A percentile compares a stretch with the other conserved stretches of the same genome.
These are phyloP conservation scores for Enteromius viviparus DNA, from an alignment of 2,797 vertebrate genomes.

Conservation along the genomic window DNA sequence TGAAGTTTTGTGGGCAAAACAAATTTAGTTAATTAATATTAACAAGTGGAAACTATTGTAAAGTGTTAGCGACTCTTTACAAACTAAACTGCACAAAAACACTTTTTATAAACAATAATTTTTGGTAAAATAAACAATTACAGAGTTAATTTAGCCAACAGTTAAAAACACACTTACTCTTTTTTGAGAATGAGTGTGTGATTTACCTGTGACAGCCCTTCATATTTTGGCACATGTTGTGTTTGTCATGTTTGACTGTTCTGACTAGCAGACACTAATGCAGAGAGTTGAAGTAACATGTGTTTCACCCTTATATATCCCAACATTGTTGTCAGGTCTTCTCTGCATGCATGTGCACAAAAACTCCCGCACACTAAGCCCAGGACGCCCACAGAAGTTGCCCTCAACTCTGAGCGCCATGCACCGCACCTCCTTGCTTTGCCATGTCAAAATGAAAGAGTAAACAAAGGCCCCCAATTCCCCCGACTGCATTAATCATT, in stretches of 20 bases:
- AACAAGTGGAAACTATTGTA: neutral
- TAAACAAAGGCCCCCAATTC: slow-evolving; percentile 91
- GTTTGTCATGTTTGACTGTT: neutral
- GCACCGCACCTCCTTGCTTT: slow-evolving; percentile 72
- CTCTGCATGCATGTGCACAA: slow-evolving; percentile 5
- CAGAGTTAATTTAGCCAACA: neutral
- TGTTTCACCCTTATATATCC: neutral
- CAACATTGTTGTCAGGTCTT: neutral
- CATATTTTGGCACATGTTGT: neutral
- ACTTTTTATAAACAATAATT: neutral
- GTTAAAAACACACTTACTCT: neutral
- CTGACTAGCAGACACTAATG: neutral
- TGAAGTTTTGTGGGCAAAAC: neutral
- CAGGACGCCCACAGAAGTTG: slow-evolving; percentile 74
- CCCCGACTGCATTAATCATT: slow-evolving; percentile 94
- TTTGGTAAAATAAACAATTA: neutral
- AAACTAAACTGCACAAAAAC: neutral
- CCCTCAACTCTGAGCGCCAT: slow-evolving; percentile 81
- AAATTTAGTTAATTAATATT: neutral
- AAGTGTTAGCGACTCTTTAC: neutral
- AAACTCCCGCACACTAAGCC: slow-evolving; percentile 42
- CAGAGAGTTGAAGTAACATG: neutral
- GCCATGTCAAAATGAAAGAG: slow-evolving; percentile 89
- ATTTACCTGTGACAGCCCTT: slow-evolving; percentile 6
- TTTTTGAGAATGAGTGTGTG: neutral